These are phyloP conservation scores for Hirtodrosophila confusa DNA, from an alignment of 2,888 invertebrate species.

Conservation along the genomic window DNA sequence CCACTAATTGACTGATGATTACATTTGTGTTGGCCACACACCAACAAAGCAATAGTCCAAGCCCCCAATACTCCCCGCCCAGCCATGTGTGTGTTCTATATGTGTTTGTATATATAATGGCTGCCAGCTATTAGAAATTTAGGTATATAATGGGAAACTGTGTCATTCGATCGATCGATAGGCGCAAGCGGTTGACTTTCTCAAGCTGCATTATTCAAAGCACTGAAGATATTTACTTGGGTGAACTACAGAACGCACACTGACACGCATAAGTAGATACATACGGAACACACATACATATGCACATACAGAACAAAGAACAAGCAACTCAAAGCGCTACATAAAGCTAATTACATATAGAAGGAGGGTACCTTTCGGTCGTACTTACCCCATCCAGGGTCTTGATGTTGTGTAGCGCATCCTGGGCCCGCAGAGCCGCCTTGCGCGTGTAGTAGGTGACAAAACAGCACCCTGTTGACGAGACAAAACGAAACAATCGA, in stretches of 20 bases:
- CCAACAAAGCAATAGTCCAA: conserved; percentile 35
- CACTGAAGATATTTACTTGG: conserved; percentile 17
- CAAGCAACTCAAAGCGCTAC: conserved; percentile 67
- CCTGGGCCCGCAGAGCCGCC: conserved; percentile 98
- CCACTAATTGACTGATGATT: conserved; percentile 81
- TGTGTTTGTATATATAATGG: conserved; percentile 20
- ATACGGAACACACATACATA: conserved; percentile 32
- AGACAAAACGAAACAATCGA: conserved; percentile 83
- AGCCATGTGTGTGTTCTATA: background rate
- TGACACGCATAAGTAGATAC: conserved; percentile 20
- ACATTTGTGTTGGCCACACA: conserved; percentile 74
- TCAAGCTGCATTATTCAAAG: conserved; percentile 71
- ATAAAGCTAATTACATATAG: conserved; percentile 23
- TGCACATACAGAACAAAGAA: conserved; percentile 55
- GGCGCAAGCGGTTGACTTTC: conserved; percentile 67
- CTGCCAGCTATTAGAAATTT: conserved; percentile 26
- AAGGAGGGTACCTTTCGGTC: conserved; percentile 1
- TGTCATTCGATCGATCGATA: conserved; percentile 68
- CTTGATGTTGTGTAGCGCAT: conserved; percentile 99
- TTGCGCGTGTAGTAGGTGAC: conserved; percentile 99
- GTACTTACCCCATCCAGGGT: conserved; percentile 97
- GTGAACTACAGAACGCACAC: conserved; percentile 27
- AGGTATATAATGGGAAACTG: conserved; percentile 35
- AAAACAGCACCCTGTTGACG: conserved; percentile 99
- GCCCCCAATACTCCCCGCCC: background rate